These are phyloP conservation scores for Cathartes aura DNA, from an alignment of 2,113 vertebrate genomes.

Conservation along the genomic window DNA sequence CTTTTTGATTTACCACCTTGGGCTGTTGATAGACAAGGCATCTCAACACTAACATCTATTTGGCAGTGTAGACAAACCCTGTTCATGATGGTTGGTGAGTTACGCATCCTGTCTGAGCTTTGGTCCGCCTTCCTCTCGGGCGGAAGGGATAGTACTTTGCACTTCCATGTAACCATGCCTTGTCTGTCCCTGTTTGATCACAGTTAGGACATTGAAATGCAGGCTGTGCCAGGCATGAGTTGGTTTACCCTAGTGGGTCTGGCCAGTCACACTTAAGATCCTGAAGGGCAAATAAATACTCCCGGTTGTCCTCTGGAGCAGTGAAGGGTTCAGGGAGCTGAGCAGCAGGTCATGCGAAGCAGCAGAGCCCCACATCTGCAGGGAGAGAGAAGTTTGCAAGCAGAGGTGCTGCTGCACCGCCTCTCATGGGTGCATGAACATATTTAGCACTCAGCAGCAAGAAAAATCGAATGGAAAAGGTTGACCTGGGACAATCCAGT, in stretches of 20 bases:
- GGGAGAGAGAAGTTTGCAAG: not conserved
- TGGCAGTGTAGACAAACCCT: not conserved
- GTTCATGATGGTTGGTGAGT: not conserved
- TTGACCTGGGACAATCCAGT: not conserved
- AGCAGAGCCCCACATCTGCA: not conserved
- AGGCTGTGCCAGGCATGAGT: not conserved
- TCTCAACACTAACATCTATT: not conserved
- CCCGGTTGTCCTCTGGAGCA: not conserved
- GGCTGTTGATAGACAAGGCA: not conserved
- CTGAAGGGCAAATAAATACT: not conserved
- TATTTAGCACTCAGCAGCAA: not conserved
- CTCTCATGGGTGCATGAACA: accelerated
- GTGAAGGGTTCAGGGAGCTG: not conserved
- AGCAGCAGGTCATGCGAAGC: not conserved
- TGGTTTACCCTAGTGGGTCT: not conserved
- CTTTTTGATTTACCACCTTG: not conserved
- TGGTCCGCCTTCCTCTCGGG: not conserved
- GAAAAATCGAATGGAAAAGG: not conserved
- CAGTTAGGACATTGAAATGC: accelerated
- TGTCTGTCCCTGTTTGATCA: accelerated
- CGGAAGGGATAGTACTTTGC: not conserved
- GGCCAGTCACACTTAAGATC: not conserved
- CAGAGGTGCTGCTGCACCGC: not conserved
- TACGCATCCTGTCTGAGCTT: not conserved
- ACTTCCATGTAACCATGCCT: not conserved